A percentile compares a stretch with the other conserved stretches of the same genome.
These are phyloP conservation scores for Lepus townsendii DNA, from an alignment of 2,797 vertebrate genomes.

Conservation along the genomic window DNA sequence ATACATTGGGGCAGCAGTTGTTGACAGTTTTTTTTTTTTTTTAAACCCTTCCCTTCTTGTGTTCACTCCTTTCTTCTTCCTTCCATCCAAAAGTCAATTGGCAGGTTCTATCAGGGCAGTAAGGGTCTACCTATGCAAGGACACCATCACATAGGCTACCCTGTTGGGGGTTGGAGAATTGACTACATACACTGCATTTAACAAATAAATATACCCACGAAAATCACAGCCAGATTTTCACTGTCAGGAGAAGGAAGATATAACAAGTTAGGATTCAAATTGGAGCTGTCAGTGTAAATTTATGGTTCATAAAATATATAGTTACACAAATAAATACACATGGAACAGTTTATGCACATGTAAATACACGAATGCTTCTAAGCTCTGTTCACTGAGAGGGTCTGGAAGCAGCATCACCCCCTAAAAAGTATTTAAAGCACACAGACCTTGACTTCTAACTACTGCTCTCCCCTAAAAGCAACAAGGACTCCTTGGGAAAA, in stretches of 20 bases:
- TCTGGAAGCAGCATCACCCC: not conserved
- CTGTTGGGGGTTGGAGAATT: not conserved
- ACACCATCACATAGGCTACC: not conserved
- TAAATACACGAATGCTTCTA: not conserved
- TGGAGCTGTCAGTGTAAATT: not conserved
- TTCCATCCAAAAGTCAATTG: not conserved
- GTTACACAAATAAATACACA: not conserved
- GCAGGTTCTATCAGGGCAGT: not conserved
- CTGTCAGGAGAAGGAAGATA: not conserved
- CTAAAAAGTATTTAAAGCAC: not conserved
- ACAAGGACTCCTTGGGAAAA: not conserved
- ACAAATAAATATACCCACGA: not conserved
- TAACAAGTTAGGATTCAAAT: not conserved
- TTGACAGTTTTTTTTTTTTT: not conserved
- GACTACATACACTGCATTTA: not conserved
- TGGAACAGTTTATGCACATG: not conserved
- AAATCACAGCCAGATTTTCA: not conserved
- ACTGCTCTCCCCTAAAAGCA: not conserved
- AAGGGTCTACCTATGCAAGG: not conserved
- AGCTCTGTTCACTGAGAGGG: not conserved
- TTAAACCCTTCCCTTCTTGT: not conserved
- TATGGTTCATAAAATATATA: not conserved
- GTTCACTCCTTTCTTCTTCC: not conserved
- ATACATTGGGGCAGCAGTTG: not conserved
- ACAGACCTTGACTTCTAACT: not conserved